Evolutionary conservation across 2,797 vertebrate genomes (phyloP).

Genomic region (Pangasius krempfi): DNA sequence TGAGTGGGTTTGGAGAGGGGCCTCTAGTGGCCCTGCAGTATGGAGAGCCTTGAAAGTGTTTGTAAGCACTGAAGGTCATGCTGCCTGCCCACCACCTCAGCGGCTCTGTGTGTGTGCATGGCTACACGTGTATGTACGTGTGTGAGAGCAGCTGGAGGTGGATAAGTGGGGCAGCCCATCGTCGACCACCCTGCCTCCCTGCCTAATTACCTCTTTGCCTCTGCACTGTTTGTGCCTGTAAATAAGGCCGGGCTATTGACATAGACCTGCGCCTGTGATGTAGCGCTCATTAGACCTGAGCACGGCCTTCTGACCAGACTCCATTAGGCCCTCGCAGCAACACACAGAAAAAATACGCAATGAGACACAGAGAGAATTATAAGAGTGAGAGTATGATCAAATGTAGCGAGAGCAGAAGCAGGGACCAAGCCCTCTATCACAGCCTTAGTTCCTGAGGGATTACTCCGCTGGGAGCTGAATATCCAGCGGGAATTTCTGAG

Average conservation of each 20-base stretch:
- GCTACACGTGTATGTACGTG: slow-evolving; percentile 30
- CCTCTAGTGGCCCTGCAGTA: slow-evolving; percentile 67
- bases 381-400: slow-evolving; percentile 6
- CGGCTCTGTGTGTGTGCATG: slow-evolving; percentile 19
- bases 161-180: slow-evolving; percentile 66
- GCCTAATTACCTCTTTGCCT: slow-evolving; percentile 76
- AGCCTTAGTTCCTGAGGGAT: slow-evolving; percentile 34
- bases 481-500: slow-evolving; percentile 38
- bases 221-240: slow-evolving; percentile 63
- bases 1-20: slow-evolving; percentile 53
- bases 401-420: slow-evolving; percentile 35
- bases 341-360: slow-evolving; percentile 37
- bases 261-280: slow-evolving; percentile 53
- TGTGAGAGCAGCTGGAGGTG: slow-evolving; percentile 68
- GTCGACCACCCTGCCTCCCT: slow-evolving; percentile 73
- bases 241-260: slow-evolving; percentile 73
- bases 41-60: slow-evolving; percentile 68
- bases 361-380: slow-evolving; percentile 26
- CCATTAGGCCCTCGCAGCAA: slow-evolving; percentile 61
- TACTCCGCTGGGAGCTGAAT: slow-evolving; percentile 31
- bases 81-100: slow-evolving; percentile 68
- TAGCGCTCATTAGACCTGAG: slow-evolving; percentile 73
- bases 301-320: slow-evolving; percentile 67
- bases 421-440: slow-evolving; percentile 43
- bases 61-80: slow-evolving; percentile 77